These are phyloP conservation scores for Rotaria sp. DNA, from an alignment of 2,888 invertebrate genomes.

Conservation along the genomic window DNA sequence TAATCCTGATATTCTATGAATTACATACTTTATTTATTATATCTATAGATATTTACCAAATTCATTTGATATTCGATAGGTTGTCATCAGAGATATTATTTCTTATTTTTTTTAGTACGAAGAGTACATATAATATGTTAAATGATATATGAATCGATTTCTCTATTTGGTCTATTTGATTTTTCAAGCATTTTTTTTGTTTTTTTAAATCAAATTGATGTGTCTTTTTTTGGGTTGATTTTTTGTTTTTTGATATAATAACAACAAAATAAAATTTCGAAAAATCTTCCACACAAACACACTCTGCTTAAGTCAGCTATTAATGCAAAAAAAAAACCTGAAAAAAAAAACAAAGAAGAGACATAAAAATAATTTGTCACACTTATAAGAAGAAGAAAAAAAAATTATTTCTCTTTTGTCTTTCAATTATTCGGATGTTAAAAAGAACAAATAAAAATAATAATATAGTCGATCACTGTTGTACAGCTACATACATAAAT, in stretches of 20 bases:
- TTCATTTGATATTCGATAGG: neutral
- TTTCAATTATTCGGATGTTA: neutral
- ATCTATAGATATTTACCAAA: neutral
- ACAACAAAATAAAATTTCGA: slow-evolving; percentile 6
- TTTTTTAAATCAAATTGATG: neutral
- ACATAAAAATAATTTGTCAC: neutral
- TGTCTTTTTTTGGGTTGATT: neutral
- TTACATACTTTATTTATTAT: neutral
- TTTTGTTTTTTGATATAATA: neutral
- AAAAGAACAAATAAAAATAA: neutral
- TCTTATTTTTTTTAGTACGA: neutral
- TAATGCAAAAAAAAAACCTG: neutral
- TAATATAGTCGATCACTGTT: slow-evolving; percentile 4
- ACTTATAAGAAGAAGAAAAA: neutral
- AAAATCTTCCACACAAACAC: neutral
- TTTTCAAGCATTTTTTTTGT: neutral
- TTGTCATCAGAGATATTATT: neutral
- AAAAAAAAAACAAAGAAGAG: neutral
- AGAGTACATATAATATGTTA: neutral
- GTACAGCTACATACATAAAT: neutral
- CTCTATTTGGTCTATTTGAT: neutral
- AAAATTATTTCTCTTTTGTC: neutral
- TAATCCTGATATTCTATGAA: neutral
- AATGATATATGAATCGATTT: neutral
- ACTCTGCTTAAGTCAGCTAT: neutral